A percentile compares a stretch with the other conserved stretches of the same genome.
Conservation (phyloP, 2,888 invertebrate genomes). For the Plebejus argus region DNA sequence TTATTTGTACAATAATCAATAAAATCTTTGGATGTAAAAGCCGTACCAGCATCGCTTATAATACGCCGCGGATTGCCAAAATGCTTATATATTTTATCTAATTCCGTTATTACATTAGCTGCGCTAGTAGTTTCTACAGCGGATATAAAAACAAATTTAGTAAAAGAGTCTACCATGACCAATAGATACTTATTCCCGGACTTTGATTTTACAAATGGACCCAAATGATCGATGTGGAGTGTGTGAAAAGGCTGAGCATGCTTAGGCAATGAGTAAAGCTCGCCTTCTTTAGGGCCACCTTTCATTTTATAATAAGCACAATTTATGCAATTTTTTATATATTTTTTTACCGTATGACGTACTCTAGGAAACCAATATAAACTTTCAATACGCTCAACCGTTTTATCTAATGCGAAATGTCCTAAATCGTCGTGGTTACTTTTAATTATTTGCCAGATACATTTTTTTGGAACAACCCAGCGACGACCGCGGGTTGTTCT, state of each 20-base stretch:
- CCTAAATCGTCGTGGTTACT: slow-evolving; percentile 45
- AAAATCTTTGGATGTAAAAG: too few species aligned
- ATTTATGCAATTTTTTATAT: too few species aligned
- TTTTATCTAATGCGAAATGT: slow-evolving; percentile 27
- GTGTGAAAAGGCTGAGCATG: slow-evolving; percentile 26
- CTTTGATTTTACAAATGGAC: slow-evolving; percentile 10
- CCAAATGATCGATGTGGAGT: slow-evolving; percentile 13
- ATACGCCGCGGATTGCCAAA: neutral
- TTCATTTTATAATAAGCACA: too few species aligned
- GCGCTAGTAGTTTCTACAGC: neutral
- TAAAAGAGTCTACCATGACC: slow-evolving; percentile 15
- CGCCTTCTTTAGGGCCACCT: too few species aligned
- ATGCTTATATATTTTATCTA: slow-evolving; percentile 15
- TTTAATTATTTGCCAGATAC: slow-evolving; percentile 45
- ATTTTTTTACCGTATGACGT: too few species aligned
- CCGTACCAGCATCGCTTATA: too few species aligned
- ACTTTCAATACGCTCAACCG: slow-evolving; percentile 28
- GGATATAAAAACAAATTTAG: slow-evolving; percentile 22
- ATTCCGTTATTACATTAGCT: slow-evolving; percentile 2
- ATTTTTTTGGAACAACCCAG: slow-evolving; percentile 47
- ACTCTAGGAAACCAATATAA: neutral
- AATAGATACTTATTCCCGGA: neutral
- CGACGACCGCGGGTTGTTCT: slow-evolving; percentile 38
- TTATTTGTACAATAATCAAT: too few species aligned
- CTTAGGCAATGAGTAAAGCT: neutral